Base-by-base conservation (phyloP, 2,888 invertebrate genomes). In the Gasteruption jaculator region DNA sequence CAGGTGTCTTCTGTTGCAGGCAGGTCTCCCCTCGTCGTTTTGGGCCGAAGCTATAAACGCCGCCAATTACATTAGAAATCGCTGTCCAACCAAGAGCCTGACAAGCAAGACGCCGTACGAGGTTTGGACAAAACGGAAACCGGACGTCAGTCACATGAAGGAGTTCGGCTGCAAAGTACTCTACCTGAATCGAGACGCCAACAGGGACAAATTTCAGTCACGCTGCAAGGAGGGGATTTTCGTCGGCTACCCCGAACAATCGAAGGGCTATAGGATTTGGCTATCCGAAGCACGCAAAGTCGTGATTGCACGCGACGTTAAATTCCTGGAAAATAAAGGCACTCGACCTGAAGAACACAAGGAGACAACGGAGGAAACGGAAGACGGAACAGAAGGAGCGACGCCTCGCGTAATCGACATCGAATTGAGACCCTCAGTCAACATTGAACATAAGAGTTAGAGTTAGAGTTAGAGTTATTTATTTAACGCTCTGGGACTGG, bases 1-100 rank as follows among this genome's bases (percentile, higher is more conserved):
- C 1, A 45, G 61, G 20, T 57, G 58, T 19, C 44, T 67, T 39
- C 15, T 71, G 11, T 31, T 51, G 1, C 43, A 63, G n/a, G 43
- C 58, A 4, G 47, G 46, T 49, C 55, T 15, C 14, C 44, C 37
- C n/a, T 24, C 33, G 7, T 22, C 38, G 1, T 52, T 50, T 36
- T 48, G 46, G 52, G 52, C 46, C 14, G 48, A 52, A 27, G 49
- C 48, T 5, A 37, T 46, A 2, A 15, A 22, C 1, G 43, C 49
- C 6, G 43, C 45, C 1, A 49, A 46, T 33, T 42, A 48, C 26
- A 20, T 52, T 3, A 21, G 48, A 11, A 48, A 52, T 32, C 25
- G 49, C 14, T 48, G 48, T 27, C 40, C 40, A 20, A 37, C 48
- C 11, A 45, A 8, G 10, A 38, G 29, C 8, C 16, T 48, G 14